phyloP scores from a whole-genome alignment of 2,113 vertebrate genomes.

The Cyphomyrus discorhynchus region DNA sequence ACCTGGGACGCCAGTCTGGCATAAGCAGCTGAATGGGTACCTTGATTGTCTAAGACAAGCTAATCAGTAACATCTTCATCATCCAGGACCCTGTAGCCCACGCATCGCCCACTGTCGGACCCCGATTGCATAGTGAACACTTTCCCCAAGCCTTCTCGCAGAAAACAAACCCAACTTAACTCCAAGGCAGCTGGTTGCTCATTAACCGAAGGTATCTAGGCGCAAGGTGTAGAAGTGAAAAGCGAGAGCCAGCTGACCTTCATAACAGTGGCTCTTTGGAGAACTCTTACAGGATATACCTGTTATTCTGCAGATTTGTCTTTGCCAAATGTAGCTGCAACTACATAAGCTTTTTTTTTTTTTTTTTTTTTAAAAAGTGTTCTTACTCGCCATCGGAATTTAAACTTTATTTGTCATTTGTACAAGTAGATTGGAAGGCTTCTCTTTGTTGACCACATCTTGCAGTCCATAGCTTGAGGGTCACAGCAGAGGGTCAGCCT shows the following conservation, averaged over 20 bases:
- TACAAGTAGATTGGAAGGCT: too few relatives aligned
- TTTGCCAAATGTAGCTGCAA: constrained; percentile 17
- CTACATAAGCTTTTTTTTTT: constrained; percentile 9
- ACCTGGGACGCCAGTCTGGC: not conserved
- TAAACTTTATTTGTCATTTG: too few relatives aligned
- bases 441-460: too few relatives aligned
- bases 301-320: not conserved
- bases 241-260: not conserved
- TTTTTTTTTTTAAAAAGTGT: not conserved
- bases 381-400: not conserved
- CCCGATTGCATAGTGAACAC: not conserved
- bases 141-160: not conserved
- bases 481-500: too few relatives aligned
- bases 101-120: not conserved
- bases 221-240: not conserved
- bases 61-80: not conserved
- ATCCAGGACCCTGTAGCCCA: not conserved
- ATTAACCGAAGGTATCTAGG: not conserved
- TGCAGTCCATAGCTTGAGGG: too few relatives aligned
- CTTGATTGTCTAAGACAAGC: not conserved
- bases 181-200: not conserved
- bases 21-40: not conserved
- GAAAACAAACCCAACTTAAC: not conserved
- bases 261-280: not conserved
- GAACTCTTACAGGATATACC: not conserved